These are phyloP conservation scores for Zapus hudsonius DNA, from an alignment of 2,113 vertebrate genomes.

Conservation along the genomic window DNA sequence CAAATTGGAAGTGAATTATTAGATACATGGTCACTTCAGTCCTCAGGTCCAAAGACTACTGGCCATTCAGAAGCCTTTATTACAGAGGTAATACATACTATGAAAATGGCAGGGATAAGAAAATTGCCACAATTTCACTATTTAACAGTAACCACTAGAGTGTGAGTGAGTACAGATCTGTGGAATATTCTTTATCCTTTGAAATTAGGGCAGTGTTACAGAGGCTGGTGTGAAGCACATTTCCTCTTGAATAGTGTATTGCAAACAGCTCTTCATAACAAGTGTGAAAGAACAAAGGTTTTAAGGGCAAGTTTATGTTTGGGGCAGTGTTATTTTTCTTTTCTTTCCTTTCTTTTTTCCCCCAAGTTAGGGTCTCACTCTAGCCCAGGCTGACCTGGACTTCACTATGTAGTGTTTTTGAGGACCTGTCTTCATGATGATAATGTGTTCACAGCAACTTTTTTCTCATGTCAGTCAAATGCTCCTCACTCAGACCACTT, in stretches of 20 bases:
- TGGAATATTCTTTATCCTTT: not conserved
- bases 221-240: not conserved
- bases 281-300: not conserved
- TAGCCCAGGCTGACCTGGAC: too few relatives aligned
- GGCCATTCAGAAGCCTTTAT: not conserved
- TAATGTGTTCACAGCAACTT: not conserved
- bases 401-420: not conserved
- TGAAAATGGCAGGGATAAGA: not conserved
- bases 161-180: not conserved
- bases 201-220: not conserved
- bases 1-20: not conserved
- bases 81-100: not conserved
- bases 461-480: constrained; percentile 2
- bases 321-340: not conserved
- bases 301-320: not conserved
- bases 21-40: not conserved
- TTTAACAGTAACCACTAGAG: not conserved
- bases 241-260: not conserved
- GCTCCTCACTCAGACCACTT: not conserved
- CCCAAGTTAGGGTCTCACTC: too few relatives aligned
- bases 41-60: not conserved
- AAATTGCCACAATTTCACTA: not conserved
- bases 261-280: not conserved
- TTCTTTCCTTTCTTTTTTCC: too few relatives aligned
- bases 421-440: not conserved